Base-by-base conservation (phyloP, 1,140 invertebrate species). In the Halesus radiatus region DNA sequence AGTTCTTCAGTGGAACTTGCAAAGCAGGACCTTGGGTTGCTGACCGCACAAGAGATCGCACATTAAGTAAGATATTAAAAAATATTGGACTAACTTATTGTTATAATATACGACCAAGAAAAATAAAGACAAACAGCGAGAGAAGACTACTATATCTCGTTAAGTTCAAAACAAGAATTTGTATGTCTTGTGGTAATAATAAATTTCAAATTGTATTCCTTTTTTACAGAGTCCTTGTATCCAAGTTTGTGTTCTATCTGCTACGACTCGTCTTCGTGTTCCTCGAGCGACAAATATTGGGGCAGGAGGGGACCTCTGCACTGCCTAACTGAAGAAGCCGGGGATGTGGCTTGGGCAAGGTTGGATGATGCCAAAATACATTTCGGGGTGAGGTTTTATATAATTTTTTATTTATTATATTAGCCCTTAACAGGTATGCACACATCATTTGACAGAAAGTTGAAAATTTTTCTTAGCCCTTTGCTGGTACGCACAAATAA, bases 261-360 rank as follows among this genome's bases (percentile, higher is more conserved):
- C 84, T 90, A 92, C 16, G 90, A 91, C 85, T 90, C 92, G 0
- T 78, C 84, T 5, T 87, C 84, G 20, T 97, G 95, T 84, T 93
- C 92, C 18, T 86, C 88, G 0, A 88, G 88, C 32, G 96, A 98
- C 86, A 93, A 93, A 76, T 97, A 95, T 88, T 95, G 94, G 90
- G 96, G 96, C 1, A 90, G 93, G 68, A 89, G 93, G 62, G 96
- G 96, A 7, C 93, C 95, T 0, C 88, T 97, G 1, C 88, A 93
- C 22, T 98, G 97, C 85, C 87, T 98, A 13, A 92, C 92, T 16
- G 93, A 94, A 80, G 92, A 93, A 20, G 88, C 89, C 4, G 96
- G 95, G 0, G 94, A 97, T 84, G 91, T 97, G 13, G 94, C 95
- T 29, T 98, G 96, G 93, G 92, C 95, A 0, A 92, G 94, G 79